Percentiles rank a stretch among this genome's conserved stretches.
Evolutionary conservation across 2,888 invertebrate genomes (phyloP).

Genomic region (Piscicola geometra): DNA sequence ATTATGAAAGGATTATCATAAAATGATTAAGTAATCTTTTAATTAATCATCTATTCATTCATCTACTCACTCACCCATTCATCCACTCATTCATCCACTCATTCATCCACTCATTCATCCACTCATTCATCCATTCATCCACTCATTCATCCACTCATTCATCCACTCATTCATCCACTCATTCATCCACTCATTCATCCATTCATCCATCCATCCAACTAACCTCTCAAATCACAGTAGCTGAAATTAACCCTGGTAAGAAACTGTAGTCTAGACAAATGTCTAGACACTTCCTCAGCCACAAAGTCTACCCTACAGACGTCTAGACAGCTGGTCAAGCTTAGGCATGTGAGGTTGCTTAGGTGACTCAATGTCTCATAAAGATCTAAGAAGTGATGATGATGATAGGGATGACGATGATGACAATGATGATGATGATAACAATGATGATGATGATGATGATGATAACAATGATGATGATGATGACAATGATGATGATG

Average conservation of each 20-base stretch:
- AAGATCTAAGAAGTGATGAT: conserved; percentile 37
- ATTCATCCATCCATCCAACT: not conserved
- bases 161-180: not conserved
- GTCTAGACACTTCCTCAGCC: conserved; percentile 42
- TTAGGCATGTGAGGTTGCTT: conserved; percentile 46
- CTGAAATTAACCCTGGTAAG: conserved; percentile 46
- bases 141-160: too few relatives aligned
- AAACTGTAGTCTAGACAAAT: conserved; percentile 41
- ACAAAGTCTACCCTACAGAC: conserved; percentile 41
- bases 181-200: not conserved
- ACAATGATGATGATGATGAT: conserved; percentile 31
- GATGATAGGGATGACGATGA: too few relatives aligned
- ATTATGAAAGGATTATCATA: too few relatives aligned
- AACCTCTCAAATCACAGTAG: conserved; percentile 46
- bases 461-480: conserved; percentile 20
- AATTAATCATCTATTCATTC: too few relatives aligned
- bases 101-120: too few relatives aligned
- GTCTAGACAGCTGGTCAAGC: conserved; percentile 48
- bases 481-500: conserved; percentile 15
- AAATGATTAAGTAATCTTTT: too few relatives aligned
- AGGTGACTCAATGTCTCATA: conserved; percentile 45
- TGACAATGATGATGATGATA: conserved; percentile 29
- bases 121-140: too few relatives aligned
- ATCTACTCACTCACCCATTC: too few relatives aligned
- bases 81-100: too few relatives aligned